These are phyloP conservation scores for Zosterops borbonicus DNA, from an alignment of 2,113 vertebrate genomes.

Conservation along the genomic window DNA sequence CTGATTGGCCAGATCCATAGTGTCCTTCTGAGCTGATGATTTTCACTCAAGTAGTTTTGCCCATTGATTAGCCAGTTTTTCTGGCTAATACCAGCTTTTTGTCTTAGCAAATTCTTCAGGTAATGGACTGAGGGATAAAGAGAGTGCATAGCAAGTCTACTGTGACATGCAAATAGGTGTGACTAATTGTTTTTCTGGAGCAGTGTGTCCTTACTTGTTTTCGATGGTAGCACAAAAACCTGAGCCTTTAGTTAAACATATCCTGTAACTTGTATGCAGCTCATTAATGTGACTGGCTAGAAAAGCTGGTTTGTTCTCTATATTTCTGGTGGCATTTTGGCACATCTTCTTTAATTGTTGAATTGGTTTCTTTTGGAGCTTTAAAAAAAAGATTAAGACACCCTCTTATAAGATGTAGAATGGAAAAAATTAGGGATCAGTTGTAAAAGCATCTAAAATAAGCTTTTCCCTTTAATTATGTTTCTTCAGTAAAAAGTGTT, in stretches of 20 bases:
- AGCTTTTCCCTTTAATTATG: neutral
- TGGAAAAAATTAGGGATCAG: neutral
- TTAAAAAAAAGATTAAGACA: neutral
- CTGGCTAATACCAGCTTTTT: neutral
- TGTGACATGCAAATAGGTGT: neutral
- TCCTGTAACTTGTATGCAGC: neutral
- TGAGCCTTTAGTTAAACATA: neutral
- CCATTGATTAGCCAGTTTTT: neutral
- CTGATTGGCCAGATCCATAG: neutral
- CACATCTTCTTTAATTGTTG: neutral
- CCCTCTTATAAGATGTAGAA: neutral
- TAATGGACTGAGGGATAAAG: neutral
- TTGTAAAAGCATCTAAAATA: neutral
- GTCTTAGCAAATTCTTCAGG: neutral
- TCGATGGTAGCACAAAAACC: neutral
- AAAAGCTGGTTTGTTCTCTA: neutral
- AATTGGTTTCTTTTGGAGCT: neutral
- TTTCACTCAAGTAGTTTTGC: neutral
- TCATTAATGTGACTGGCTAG: neutral
- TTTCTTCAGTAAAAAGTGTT: neutral
- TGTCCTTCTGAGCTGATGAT: neutral
- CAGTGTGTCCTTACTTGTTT: neutral
- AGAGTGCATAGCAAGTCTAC: neutral
- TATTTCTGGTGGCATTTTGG: neutral
- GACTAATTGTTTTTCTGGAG: neutral